A percentile compares a stretch with the other conserved stretches of the same genome.
phyloP scores from a whole-genome alignment of 2,113 vertebrate genomes.

The Oxygymnocypris stewartii region DNA sequence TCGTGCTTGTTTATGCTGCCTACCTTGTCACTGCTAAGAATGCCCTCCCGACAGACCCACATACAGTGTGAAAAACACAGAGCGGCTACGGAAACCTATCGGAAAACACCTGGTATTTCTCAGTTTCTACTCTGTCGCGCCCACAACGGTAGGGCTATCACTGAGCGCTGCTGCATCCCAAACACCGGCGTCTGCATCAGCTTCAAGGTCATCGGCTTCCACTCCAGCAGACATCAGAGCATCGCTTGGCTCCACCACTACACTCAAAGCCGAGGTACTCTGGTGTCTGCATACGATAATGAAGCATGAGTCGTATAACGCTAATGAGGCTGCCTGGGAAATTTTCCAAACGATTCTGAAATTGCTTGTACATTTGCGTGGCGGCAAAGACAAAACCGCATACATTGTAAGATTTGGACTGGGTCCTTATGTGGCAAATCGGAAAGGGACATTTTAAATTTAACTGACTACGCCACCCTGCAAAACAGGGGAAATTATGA shows the following conservation, averaged over 20 bases:
- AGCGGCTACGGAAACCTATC: not conserved
- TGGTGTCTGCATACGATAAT: not conserved
- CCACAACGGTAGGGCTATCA: not conserved
- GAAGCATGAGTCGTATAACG: not conserved
- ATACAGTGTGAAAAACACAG: not conserved
- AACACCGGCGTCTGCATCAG: not conserved
- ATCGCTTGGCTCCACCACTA: not conserved
- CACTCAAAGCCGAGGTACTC: not conserved
- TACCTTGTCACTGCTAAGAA: too few species aligned
- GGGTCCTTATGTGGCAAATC: not conserved
- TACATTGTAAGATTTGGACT: not conserved
- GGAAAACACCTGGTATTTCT: not conserved
- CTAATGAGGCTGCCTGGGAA: not conserved
- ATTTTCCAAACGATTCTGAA: not conserved
- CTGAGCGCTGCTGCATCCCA: not conserved
- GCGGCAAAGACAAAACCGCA: not conserved
- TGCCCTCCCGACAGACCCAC: not conserved
- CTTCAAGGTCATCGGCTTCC: not conserved
- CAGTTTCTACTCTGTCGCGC: not conserved
- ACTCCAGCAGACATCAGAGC: not conserved
- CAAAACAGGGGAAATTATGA: too few species aligned
- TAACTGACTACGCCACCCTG: too few species aligned
- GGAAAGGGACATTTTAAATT: too few species aligned
- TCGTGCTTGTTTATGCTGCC: too few species aligned
- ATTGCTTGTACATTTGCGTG: slow-evolving; percentile 2